Evolutionary conservation across 2,888 invertebrate species (phyloP), one percentile per base, ranked within the genome.

Genomic region (Dinocampus coccinellae): DNA sequence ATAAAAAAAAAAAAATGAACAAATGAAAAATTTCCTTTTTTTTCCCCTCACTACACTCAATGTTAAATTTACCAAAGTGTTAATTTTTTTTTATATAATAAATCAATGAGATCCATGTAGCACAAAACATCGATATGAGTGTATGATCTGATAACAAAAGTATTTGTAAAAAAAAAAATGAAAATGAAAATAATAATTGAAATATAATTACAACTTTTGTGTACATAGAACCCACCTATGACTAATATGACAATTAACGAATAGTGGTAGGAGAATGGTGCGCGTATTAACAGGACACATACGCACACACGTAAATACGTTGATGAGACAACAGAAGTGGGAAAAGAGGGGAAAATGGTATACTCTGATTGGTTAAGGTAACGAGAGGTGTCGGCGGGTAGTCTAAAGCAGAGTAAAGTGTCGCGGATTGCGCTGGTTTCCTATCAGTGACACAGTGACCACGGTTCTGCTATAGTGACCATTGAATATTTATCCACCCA

Each of bases 391-490:
- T 80, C 77, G 73, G 79, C 77, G 73, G 79, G n/a, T n/a, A 79
- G 82, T 81, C 77, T 78, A 75, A 72, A 81, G 42, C 76, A 64
- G 79, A 74, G 81, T 82, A 83, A 77, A 83, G 82, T 82, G 81
- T 78, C 79, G 77, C 68, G 77, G 75, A 78, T 78, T 77, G 74
- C 78, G 63, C 70, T 75, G 77, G 76, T 70, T 77, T 79, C 70
- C 78, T 76, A 76, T 80, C 83, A 83, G 84, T 83, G 74, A 72
- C 78, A 72, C 77, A 79, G 79, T 77, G 79, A 79, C 78, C 77
- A 76, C 75, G 74, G 76, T 76, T 70, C 61, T 34, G 73, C 70
- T 60, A 73, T 68, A 70, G 74, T 47, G 20, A 20, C 20, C 47
- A 47, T 1, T 16, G 6, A 3, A 47, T 36, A 47, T 55, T 22